Evolutionary conservation across 2,888 invertebrate genomes (phyloP).

Genomic region (Mycalesis mineus): DNA sequence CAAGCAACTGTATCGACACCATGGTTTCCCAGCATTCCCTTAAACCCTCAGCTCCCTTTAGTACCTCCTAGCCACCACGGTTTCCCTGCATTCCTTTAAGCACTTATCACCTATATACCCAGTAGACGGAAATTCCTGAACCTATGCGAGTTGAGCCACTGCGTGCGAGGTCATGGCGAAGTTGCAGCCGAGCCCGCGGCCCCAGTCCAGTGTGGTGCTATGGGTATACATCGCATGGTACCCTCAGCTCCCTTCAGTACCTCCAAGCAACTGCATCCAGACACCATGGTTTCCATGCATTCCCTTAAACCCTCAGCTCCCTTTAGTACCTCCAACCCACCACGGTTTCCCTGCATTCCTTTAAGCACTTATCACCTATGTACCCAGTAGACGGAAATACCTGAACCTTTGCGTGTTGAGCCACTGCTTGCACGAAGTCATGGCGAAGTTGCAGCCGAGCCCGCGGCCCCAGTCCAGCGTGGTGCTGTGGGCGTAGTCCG

Average conservation of each 20-base stretch:
- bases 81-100: background rate
- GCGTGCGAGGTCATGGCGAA: slow-evolving; percentile 95
- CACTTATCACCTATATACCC: slow-evolving; percentile 6
- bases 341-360: background rate
- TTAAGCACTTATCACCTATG: background rate
- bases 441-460: slow-evolving; percentile 96
- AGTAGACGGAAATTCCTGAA: slow-evolving; percentile 66
- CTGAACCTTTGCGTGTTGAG: slow-evolving; percentile 86
- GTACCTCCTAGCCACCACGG: background rate
- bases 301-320: background rate
- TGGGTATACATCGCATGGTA: slow-evolving; percentile 89
- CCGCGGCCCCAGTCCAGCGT: slow-evolving; percentile 93
- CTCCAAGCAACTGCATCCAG: background rate
- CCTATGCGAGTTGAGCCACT: slow-evolving; percentile 92
- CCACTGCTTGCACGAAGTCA: slow-evolving; percentile 98
- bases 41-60: background rate
- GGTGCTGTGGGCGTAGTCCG: slow-evolving; percentile 92
- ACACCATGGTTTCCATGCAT: too few relatives aligned
- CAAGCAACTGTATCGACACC: too few relatives aligned
- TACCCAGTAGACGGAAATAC: slow-evolving; percentile 45
- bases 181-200: slow-evolving; percentile 91
- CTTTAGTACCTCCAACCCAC: background rate
- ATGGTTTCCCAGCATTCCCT: too few relatives aligned
- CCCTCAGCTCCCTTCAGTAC: background rate
- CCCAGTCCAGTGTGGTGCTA: slow-evolving; percentile 94